Conservation (phyloP, 1,140 invertebrate species). For the Cephus cinctus region DNA sequence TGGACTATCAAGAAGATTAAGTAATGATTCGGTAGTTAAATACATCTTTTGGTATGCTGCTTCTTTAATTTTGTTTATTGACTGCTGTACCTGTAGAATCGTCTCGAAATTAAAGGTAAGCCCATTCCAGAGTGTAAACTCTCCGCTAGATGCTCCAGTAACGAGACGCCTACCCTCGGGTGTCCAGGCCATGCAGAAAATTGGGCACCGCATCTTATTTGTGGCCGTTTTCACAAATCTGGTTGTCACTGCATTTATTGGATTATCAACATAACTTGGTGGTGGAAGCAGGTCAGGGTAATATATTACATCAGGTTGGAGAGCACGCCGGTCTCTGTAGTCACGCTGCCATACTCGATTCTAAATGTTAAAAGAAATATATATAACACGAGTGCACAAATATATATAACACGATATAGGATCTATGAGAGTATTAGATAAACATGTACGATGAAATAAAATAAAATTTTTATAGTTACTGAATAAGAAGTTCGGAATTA, state of each 20-base stretch:
- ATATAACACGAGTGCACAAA: constrained; percentile 3
- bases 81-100: constrained; percentile 86
- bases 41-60: background rate
- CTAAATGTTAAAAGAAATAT: constrained; percentile 53
- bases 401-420: background rate
- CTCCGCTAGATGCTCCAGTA: constrained; percentile 97
- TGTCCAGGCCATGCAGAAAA: constrained; percentile 99
- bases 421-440: constrained; percentile 1
- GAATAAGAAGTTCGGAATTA: constrained; percentile 39
- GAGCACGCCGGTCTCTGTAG: constrained; percentile 76
- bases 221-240: constrained; percentile 97
- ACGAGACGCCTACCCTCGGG: constrained; percentile 96
- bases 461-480: constrained; percentile 1
- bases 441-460: constrained; percentile 2
- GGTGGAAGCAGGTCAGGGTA: constrained; percentile 87
- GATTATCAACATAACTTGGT: constrained; percentile 86
- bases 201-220: constrained; percentile 99
- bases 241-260: constrained; percentile 96
- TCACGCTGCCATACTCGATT: constrained; percentile 93
- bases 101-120: constrained; percentile 99
- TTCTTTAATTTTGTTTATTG: background rate
- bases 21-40: background rate
- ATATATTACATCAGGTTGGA: constrained; percentile 92
- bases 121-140: constrained; percentile 99
- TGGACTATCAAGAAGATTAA: background rate